Base-by-base conservation (phyloP, 2,113 vertebrate species). In the Rhea pennata region DNA sequence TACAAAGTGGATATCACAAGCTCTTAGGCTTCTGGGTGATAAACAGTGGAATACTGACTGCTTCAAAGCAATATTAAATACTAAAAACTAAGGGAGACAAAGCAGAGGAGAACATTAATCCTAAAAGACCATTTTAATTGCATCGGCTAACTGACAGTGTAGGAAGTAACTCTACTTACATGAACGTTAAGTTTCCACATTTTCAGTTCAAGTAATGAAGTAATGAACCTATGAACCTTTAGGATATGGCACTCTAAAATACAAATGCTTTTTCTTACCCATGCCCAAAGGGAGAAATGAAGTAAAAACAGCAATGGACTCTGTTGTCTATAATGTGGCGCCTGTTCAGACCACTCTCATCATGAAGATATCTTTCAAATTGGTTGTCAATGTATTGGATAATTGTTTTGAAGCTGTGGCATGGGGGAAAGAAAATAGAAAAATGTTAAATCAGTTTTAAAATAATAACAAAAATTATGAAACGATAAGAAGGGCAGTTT, bases 251-350 rank as follows among this genome's bases (percentile, higher is more conserved):
- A 12, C 14, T 17, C 84, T 40, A 13, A 82, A 75, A 72, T 1
- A 61, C 3, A 56, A 65, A 70, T 62, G 65, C 1, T 74, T 56
- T 81, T 56, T 7, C 96, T 98, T 98, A 99, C 98, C 98, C 98
- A 3, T 99, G 99, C 83, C 99, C 99, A 93, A 98, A 99, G 22
- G 99, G 99, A 56, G 99, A 99, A 93, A 99, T 99, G 97, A 99
- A 99, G 96, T 99, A 99, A 96, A 99, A 99, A 96, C 98, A 99
- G 97, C 99, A 98, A 79, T 99, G 98, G 39, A 99, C 99, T 79
- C 99, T 95, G 97, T 99, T 99, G 97, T 99, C 99, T 89, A 99
- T 98, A 36, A 98, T 99, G 96, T 99, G 99, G 84, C 99, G 98
- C 71, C 99, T 97, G 98, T 99, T 99, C 61, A 98, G 97, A 6